phyloP scores from a whole-genome alignment of 2,113 vertebrate species.

The Mus pahari region DNA sequence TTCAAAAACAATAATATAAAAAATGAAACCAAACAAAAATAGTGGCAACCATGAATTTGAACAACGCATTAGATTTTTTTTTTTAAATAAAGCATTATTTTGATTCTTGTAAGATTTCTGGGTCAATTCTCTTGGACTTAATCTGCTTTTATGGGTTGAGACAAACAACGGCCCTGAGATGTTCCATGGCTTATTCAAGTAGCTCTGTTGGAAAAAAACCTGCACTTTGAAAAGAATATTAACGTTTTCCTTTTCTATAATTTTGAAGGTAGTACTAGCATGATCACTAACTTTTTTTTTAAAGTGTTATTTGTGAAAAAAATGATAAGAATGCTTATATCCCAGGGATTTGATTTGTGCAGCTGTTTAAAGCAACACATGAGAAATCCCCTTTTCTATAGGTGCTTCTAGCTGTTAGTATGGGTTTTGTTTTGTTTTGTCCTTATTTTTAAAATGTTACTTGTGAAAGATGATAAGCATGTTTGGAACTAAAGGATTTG shows the following conservation, averaged over 20 bases:
- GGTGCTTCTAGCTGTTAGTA: neutral
- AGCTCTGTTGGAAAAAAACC: neutral
- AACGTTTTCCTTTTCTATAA: slow-evolving; percentile 21
- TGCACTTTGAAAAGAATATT: neutral
- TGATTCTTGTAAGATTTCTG: neutral
- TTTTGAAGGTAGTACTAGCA: slow-evolving; percentile 29
- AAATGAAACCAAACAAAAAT: neutral
- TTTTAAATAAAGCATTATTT: neutral
- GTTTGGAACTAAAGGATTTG: slow-evolving; percentile 38
- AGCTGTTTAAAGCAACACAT: neutral
- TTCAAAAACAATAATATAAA: neutral
- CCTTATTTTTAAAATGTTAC: neutral
- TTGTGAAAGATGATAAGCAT: slow-evolving; percentile 42
- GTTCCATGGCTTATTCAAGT: neutral
- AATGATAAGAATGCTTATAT: slow-evolving; percentile 22
- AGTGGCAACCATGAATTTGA: neutral
- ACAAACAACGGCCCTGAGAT: neutral
- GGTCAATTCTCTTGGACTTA: neutral
- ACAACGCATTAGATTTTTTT: slow-evolving; percentile 13
- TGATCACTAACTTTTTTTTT: slow-evolving; percentile 18
- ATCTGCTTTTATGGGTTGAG: neutral
- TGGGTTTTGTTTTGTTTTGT: too few relatives aligned
- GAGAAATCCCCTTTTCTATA: slow-evolving; percentile 13
- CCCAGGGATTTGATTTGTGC: slow-evolving; percentile 29
- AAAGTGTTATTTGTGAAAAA: slow-evolving; percentile 27